phyloP scores from a whole-genome alignment of 2,113 vertebrate species.

The Ochotona princeps region DNA sequence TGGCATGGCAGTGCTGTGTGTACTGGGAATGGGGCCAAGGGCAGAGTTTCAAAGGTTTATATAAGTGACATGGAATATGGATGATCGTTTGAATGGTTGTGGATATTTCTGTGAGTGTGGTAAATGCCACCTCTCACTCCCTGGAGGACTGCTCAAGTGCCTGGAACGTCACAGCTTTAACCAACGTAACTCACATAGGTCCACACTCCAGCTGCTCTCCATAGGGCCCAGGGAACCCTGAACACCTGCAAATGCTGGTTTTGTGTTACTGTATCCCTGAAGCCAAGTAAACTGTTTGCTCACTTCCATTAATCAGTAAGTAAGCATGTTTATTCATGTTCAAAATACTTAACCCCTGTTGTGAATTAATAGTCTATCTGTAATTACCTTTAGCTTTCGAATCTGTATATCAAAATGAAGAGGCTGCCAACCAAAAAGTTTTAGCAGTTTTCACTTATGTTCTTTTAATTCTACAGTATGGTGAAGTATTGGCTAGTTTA shows the following conservation, averaged over 20 bases:
- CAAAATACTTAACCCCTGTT: background rate
- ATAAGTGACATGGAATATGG: background rate
- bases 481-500: conserved; percentile 21
- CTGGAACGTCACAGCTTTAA: background rate
- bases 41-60: background rate
- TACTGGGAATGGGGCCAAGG: background rate
- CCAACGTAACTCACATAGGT: background rate
- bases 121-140: background rate
- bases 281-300: background rate
- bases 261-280: background rate
- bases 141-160: background rate
- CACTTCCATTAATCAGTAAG: background rate
- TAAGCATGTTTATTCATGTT: background rate
- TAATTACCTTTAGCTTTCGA: background rate
- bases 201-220: accelerated
- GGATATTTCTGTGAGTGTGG: background rate
- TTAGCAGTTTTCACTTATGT: conserved; percentile 12
- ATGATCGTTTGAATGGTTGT: background rate
- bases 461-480: conserved; percentile 8
- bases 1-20: background rate
- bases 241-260: background rate
- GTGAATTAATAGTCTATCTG: background rate
- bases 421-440: background rate
- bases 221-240: background rate
- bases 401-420: conserved; percentile 7